A percentile compares a stretch with the other conserved stretches of the same genome.
Conservation (phyloP, 2,797 vertebrate species). For the Psittacula echo region DNA sequence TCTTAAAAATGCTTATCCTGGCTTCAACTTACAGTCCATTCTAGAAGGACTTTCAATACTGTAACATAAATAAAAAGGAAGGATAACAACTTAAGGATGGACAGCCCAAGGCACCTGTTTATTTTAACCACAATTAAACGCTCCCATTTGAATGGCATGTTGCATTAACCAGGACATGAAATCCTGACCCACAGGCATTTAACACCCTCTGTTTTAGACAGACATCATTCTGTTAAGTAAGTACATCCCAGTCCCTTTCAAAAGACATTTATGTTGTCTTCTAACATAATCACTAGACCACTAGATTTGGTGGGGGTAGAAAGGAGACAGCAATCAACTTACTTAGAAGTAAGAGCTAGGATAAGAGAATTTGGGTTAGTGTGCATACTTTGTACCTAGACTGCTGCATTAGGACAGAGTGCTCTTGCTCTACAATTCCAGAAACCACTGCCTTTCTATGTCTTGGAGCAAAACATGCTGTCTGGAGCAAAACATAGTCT, state of each 20-base stretch:
- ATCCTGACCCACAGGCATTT: not conserved
- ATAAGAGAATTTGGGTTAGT: not conserved
- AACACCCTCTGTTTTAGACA: not conserved
- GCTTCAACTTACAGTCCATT: not conserved
- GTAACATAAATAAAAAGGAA: not conserved
- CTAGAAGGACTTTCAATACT: not conserved
- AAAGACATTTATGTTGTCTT: not conserved
- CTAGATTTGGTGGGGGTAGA: not conserved
- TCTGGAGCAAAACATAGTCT: not conserved
- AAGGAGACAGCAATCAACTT: not conserved
- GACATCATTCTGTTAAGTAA: not conserved
- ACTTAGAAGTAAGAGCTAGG: not conserved
- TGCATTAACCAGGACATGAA: not conserved
- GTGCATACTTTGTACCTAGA: not conserved
- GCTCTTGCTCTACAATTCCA: not conserved
- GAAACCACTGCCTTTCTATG: not conserved
- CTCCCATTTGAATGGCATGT: not conserved
- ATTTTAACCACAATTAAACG: slow-evolving; percentile 29
- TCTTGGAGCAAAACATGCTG: not conserved
- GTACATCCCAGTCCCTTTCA: not conserved
- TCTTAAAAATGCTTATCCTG: not conserved
- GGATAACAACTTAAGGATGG: not conserved
- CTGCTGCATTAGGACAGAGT: not conserved
- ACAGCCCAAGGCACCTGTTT: slow-evolving; percentile 54
- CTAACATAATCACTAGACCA: not conserved